Evolutionary conservation across 2,888 invertebrate species (phyloP).

Genomic region (Conistra vaccinii): DNA sequence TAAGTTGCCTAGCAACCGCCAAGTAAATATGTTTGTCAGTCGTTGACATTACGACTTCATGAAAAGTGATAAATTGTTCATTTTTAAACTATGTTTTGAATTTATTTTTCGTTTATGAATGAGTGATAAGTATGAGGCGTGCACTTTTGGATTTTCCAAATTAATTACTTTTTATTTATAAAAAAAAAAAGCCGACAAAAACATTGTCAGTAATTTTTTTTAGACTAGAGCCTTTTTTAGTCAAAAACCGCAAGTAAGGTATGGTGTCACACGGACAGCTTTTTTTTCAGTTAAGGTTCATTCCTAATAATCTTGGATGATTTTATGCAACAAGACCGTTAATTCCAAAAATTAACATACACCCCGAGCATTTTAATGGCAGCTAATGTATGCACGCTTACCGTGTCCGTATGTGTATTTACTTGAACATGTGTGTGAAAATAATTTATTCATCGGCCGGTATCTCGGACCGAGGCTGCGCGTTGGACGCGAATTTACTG

Average conservation of each 20-base stretch:
- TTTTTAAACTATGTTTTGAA: no score
- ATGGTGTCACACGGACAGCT: not conserved
- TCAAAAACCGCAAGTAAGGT: no score
- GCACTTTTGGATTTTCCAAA: no score
- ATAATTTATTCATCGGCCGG: slow-evolving; percentile 83
- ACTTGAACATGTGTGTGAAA: slow-evolving; percentile 58
- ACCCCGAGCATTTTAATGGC: slow-evolving; percentile 29
- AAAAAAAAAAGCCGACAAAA: slow-evolving; percentile 14
- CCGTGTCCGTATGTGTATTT: slow-evolving; percentile 45
- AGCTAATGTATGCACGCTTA: slow-evolving; percentile 58
- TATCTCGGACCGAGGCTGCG: slow-evolving; percentile 74
- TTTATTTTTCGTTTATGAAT: no score
- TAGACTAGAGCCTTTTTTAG: not conserved
- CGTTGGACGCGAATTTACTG: slow-evolving; percentile 81
- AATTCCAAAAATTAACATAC: slow-evolving; percentile 14
- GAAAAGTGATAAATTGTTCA: no score
- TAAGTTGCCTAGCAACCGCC: no score
- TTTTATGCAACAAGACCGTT: not conserved
- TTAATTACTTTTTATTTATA: no score
- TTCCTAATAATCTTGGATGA: not conserved
- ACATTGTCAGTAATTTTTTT: not conserved
- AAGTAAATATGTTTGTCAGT: no score
- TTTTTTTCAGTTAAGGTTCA: no score
- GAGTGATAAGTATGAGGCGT: no score
- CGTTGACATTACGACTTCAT: no score